phyloP scores from a whole-genome alignment of 2,888 invertebrate genomes.

The Ormyrus labotus region DNA sequence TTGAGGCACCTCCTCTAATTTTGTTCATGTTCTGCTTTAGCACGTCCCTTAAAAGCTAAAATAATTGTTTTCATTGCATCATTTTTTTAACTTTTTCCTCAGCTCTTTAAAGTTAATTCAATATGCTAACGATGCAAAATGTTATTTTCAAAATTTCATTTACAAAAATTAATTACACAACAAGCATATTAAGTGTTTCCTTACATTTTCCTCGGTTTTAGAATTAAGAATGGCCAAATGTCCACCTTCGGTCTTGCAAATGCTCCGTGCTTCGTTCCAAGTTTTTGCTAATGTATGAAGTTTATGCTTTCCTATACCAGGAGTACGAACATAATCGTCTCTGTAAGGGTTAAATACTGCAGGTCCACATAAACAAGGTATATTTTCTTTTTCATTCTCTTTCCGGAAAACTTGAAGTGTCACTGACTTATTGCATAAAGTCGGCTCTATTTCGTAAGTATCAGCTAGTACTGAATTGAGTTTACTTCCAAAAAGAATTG shows the following conservation, averaged over 20 bases:
- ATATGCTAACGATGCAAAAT: background rate
- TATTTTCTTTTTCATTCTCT: too few relatives aligned
- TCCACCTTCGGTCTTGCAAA: slow-evolving; percentile 61
- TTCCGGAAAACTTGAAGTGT: too few relatives aligned
- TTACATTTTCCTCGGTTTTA: slow-evolving; percentile 59
- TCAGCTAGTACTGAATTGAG: too few relatives aligned
- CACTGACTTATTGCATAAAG: too few relatives aligned
- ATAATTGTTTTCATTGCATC: background rate
- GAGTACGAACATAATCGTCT: slow-evolving; percentile 63
- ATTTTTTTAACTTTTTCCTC: background rate
- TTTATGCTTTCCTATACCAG: slow-evolving; percentile 64
- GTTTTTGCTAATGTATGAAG: slow-evolving; percentile 57
- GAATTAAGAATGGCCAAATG: slow-evolving; percentile 62
- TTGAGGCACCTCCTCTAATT: slow-evolving; percentile 55
- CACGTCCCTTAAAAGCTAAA: slow-evolving; percentile 44
- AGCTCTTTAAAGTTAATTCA: background rate
- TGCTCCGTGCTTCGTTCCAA: slow-evolving; percentile 61
- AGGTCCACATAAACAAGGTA: too few relatives aligned
- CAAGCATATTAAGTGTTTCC: slow-evolving; percentile 1
- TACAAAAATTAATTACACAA: background rate
- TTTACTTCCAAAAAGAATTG: too few relatives aligned
- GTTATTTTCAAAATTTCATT: slow-evolving; percentile 11
- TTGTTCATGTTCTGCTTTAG: slow-evolving; percentile 54
- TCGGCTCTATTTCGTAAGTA: too few relatives aligned
- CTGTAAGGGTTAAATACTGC: background rate